These are phyloP conservation scores for Achroia grisella DNA, from an alignment of 1,140 invertebrate genomes.

Conservation along the genomic window DNA sequence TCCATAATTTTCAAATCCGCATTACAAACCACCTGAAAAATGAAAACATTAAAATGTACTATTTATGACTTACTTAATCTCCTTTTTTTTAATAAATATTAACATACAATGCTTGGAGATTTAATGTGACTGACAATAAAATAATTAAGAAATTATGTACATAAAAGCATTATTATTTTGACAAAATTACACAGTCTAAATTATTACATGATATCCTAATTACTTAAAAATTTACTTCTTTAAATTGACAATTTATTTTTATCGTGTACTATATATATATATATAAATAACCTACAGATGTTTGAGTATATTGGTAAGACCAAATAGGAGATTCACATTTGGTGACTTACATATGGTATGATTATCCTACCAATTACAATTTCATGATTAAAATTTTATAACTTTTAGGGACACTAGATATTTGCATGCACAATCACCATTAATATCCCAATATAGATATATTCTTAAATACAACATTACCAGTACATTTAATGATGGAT, in stretches of 20 bases:
- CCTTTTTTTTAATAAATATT: neutral
- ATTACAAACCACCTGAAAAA: no score
- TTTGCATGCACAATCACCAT: constrained; percentile 10
- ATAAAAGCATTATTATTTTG: constrained; percentile 8
- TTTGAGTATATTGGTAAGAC: no score
- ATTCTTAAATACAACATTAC: constrained; percentile 9
- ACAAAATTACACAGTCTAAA: constrained; percentile 7
- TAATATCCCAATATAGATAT: constrained; percentile 5
- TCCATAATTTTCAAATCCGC: no score
- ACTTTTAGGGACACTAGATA: constrained; percentile 11
- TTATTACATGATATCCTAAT: constrained; percentile 1
- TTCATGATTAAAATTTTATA: no score
- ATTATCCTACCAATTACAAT: no score
- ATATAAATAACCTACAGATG: constrained; percentile 1
- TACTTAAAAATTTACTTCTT: constrained; percentile 7
- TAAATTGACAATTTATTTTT: no score
- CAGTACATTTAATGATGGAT: constrained; percentile 33
- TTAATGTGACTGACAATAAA: no score
- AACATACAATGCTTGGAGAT: no score
- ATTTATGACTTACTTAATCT: neutral
- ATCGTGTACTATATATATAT: no score
- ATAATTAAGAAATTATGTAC: constrained; percentile 8
- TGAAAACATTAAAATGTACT: neutral
- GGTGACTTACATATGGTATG: no score
- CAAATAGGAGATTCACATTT: no score